Percentiles rank a stretch among this genome's conserved stretches.
These are phyloP conservation scores for Halcyon senegalensis DNA, from an alignment of 2,113 vertebrate species.

Conservation along the genomic window DNA sequence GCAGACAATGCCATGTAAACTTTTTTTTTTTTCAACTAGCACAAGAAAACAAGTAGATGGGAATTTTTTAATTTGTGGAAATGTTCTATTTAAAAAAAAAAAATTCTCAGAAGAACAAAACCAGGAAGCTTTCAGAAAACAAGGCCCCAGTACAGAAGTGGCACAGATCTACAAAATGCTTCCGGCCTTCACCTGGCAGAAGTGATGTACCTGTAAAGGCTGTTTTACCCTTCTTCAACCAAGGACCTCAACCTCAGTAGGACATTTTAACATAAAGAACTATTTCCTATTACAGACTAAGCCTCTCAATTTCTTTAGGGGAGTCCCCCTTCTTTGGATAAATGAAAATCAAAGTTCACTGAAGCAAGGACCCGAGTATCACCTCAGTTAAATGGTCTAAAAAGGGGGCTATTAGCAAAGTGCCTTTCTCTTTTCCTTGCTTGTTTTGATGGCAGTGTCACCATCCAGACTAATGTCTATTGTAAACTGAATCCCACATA, in stretches of 20 bases:
- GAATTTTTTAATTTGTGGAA: background rate
- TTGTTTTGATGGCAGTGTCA: background rate
- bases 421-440: background rate
- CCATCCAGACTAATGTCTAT: background rate
- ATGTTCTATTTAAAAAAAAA: background rate
- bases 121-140: background rate
- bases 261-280: background rate
- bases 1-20: background rate
- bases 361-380: background rate
- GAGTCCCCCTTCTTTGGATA: background rate
- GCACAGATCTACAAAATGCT: background rate
- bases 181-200: background rate
- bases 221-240: background rate
- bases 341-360: background rate
- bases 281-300: background rate
- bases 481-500: background rate
- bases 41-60: background rate
- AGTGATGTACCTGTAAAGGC: background rate
- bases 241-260: background rate
- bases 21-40: background rate
- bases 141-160: background rate
- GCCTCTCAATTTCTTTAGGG: background rate
- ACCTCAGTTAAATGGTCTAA: background rate
- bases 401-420: background rate
- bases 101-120: background rate